Conservation (phyloP, 2,888 invertebrate species). For the Lamellibrachia satsuma region DNA sequence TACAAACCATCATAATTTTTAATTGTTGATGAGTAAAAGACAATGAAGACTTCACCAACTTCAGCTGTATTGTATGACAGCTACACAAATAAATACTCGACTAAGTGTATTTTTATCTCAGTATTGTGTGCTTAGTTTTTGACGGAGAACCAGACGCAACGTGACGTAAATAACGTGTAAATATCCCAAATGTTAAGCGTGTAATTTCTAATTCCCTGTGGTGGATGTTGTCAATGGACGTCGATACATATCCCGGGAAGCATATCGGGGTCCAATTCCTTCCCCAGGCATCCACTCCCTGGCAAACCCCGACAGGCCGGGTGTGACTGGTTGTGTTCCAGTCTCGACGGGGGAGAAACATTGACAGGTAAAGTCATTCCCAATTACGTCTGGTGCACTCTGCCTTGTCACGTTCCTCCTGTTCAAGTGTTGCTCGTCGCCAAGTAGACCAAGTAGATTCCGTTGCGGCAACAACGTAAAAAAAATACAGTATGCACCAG, state of each 20-base stretch:
- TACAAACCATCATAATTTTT: background rate
- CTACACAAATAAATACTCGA: too few relatives aligned
- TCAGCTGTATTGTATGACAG: too few relatives aligned
- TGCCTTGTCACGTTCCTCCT: background rate
- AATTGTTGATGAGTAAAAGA: background rate
- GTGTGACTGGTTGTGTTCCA: background rate
- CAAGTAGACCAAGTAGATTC: background rate
- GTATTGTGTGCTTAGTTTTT: too few relatives aligned
- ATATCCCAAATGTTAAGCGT: background rate
- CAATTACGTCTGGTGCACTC: background rate
- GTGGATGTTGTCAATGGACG: background rate
- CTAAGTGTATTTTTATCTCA: too few relatives aligned
- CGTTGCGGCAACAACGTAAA: background rate
- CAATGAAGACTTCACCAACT: background rate
- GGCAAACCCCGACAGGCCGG: background rate
- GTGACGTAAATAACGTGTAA: background rate
- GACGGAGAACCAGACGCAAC: background rate
- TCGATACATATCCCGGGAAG: background rate
- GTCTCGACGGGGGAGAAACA: background rate
- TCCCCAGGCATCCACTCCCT: background rate
- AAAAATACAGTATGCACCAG: background rate
- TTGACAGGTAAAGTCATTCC: background rate
- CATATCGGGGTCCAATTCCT: background rate
- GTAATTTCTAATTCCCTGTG: background rate
- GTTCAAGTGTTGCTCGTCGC: background rate